Evolutionary conservation across 2,888 invertebrate genomes (phyloP).

Genomic region (Caenorhabditis plicata): DNA sequence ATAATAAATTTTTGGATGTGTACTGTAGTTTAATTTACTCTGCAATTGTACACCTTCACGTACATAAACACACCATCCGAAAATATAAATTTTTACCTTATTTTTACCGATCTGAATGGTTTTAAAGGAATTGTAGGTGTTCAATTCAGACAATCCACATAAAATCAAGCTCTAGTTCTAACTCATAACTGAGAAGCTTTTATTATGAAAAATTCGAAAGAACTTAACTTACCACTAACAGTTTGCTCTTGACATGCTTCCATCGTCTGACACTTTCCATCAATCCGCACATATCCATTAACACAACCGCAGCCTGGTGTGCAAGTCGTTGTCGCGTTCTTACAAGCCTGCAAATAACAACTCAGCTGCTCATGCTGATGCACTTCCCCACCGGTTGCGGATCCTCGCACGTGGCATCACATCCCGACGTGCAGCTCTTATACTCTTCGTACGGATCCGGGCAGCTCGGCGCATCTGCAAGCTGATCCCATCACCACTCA

Average conservation of each 20-base stretch:
- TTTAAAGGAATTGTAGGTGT: no score
- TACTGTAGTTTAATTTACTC: no score
- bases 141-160: no score
- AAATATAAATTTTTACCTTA: no score
- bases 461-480: conserved; percentile 17
- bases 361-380: background rate
- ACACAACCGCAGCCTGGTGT: conserved; percentile 21
- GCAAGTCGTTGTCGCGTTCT: conserved; percentile 13
- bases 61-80: no score
- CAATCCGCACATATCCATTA: conserved; percentile 10
- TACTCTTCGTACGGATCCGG: conserved; percentile 13
- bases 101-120: no score
- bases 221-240: background rate
- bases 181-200: no score
- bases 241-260: conserved; percentile 1
- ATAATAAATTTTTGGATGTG: no score
- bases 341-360: conserved; percentile 1
- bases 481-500: no score
- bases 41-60: no score
- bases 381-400: conserved; percentile 4
- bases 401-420: conserved; percentile 9
- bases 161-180: no score
- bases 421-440: conserved; percentile 11
- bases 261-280: conserved; percentile 14
- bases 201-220: background rate